These are phyloP conservation scores for Lamprologus lemairii DNA, from an alignment of 2,113 vertebrate genomes.

Conservation along the genomic window DNA sequence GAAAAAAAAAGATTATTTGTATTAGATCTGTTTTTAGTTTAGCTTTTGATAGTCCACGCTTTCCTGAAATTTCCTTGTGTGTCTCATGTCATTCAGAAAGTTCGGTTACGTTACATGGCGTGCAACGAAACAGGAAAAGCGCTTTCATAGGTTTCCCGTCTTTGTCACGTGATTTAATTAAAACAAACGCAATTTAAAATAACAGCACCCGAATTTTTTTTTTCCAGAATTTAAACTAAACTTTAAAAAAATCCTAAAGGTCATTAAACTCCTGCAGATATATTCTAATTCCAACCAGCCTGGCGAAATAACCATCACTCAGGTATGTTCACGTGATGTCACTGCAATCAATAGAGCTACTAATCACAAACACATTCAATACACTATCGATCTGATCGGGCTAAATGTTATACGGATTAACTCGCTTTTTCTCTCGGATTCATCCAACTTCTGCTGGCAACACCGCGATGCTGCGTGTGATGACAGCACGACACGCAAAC, in stretches of 20 bases:
- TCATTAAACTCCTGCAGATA: not conserved
- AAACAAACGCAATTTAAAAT: not conserved
- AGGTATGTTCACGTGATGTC: constrained; percentile 52
- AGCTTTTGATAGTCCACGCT: not conserved
- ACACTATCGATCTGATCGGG: constrained; percentile 45
- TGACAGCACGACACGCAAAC: not conserved
- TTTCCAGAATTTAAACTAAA: not conserved
- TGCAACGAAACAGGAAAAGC: not conserved
- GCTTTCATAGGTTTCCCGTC: not conserved
- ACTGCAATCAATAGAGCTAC: constrained; percentile 52
- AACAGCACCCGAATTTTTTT: not conserved
- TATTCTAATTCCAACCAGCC: constrained; percentile 21
- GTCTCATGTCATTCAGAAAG: not conserved
- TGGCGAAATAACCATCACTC: constrained; percentile 40
- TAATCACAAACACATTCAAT: constrained; percentile 62
- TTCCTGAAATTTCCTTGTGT: not conserved
- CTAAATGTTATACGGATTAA: constrained; percentile 40
- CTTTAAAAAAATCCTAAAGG: not conserved
- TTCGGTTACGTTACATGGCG: not conserved
- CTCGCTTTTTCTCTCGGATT: not conserved
- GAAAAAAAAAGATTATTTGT: not conserved
- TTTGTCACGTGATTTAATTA: not conserved
- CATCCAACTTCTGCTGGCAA: not conserved
- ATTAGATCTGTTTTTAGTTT: not conserved
- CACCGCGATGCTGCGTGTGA: not conserved